phyloP scores from a whole-genome alignment of 2,113 vertebrate species.

The Elephantulus edwardii region DNA sequence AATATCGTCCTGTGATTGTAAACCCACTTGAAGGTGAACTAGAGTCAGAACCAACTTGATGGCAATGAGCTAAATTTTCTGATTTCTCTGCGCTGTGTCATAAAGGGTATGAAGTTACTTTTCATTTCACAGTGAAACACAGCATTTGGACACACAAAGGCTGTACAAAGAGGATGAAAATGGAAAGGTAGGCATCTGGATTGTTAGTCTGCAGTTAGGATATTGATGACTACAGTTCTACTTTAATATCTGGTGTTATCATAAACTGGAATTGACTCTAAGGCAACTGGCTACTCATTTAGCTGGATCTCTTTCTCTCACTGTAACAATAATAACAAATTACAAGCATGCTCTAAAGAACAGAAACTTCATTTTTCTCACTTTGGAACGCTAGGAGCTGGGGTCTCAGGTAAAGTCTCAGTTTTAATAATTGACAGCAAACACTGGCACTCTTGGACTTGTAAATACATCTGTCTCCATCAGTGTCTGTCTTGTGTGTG shows the following conservation, averaged over 20 bases:
- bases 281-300: too few species aligned
- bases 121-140: constrained; percentile 54
- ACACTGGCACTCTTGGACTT: too few species aligned
- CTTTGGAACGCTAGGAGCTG: neutral
- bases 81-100: constrained; percentile 46
- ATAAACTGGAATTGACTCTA: too few species aligned
- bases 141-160: constrained; percentile 57
- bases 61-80: constrained; percentile 25
- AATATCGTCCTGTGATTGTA: neutral
- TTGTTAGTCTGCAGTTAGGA: constrained; percentile 50
- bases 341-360: too few species aligned
- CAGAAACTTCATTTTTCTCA: neutral
- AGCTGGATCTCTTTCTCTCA: too few species aligned
- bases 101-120: constrained; percentile 58
- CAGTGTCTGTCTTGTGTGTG: too few species aligned
- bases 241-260: neutral
- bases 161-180: constrained; percentile 56
- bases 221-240: neutral
- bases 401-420: too few species aligned
- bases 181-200: constrained; percentile 49
- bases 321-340: neutral
- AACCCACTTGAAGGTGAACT: constrained; percentile 42
- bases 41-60: too few species aligned
- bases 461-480: neutral
- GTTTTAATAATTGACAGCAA: too few species aligned